Percentiles rank a stretch among this genome's conserved stretches.
These are phyloP conservation scores for Horisme vitalbata DNA, from an alignment of 2,888 invertebrate species.

Conservation along the genomic window DNA sequence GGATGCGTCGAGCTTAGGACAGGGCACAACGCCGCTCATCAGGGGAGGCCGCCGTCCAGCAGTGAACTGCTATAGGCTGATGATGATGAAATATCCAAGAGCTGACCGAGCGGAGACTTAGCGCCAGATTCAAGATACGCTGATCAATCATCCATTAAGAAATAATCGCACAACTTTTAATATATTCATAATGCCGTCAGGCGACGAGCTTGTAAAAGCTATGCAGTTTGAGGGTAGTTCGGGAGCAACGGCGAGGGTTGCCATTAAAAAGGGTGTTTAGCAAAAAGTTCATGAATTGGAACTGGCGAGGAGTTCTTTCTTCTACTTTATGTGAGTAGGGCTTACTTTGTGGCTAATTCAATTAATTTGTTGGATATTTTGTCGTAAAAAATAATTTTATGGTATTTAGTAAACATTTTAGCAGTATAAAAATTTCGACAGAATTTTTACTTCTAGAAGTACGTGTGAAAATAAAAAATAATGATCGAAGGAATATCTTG, in stretches of 20 bases:
- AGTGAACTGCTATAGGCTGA: too few relatives aligned
- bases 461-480: too few relatives aligned
- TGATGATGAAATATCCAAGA: too few relatives aligned
- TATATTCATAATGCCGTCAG: neutral
- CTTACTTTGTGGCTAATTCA: constrained; percentile 10
- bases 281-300: constrained; percentile 11
- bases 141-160: neutral
- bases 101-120: too few relatives aligned
- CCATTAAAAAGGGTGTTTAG: constrained; percentile 14
- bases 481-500: too few relatives aligned
- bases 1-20: too few relatives aligned
- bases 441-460: too few relatives aligned
- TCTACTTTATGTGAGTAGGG: constrained; percentile 9
- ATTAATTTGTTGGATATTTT: constrained; percentile 1
- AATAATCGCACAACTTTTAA: neutral
- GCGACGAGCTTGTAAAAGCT: neutral
- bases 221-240: constrained; percentile 4
- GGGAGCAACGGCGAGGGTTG: neutral
- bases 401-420: neutral
- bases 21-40: too few relatives aligned
- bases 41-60: too few relatives aligned
- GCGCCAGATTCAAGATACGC: too few relatives aligned
- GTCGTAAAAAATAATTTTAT: constrained; percentile 2
- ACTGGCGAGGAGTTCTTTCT: constrained; percentile 7
- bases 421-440: too few relatives aligned